Conservation (phyloP, 2,113 vertebrate genomes). For the Thomomys bottae region DNA sequence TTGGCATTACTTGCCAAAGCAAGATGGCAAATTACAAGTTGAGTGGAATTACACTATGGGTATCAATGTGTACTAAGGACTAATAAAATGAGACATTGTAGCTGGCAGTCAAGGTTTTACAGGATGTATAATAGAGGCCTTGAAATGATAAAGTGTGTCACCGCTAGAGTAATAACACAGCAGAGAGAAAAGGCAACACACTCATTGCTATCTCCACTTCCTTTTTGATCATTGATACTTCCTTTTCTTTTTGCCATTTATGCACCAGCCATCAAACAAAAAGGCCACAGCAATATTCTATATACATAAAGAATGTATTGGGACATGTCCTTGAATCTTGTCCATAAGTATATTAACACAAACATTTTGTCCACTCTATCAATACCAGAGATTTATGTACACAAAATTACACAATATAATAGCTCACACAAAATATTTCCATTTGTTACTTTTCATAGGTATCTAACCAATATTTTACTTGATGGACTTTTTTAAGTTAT, state of each 20-base stretch:
- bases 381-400: neutral
- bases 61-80: neutral
- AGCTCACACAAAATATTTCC: neutral
- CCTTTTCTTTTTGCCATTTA: conserved; percentile 46
- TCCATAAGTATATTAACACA: neutral
- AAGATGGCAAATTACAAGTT: neutral
- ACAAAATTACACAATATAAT: neutral
- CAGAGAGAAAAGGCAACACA: neutral
- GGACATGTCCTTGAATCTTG: neutral
- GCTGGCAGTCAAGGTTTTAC: neutral
- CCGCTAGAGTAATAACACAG: neutral
- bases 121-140: neutral
- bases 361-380: neutral
- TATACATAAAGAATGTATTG: neutral
- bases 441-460: neutral
- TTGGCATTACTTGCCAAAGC: neutral
- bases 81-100: neutral
- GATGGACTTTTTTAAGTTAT: neutral
- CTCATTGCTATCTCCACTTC: no score
- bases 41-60: neutral
- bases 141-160: neutral
- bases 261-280: conserved; percentile 18
- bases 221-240: neutral
- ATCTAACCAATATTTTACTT: neutral
- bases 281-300: neutral